Percentiles rank a stretch among this genome's conserved stretches.
phyloP scores from a whole-genome alignment of 2,113 vertebrate genomes.

The Triplophysa dalaica region DNA sequence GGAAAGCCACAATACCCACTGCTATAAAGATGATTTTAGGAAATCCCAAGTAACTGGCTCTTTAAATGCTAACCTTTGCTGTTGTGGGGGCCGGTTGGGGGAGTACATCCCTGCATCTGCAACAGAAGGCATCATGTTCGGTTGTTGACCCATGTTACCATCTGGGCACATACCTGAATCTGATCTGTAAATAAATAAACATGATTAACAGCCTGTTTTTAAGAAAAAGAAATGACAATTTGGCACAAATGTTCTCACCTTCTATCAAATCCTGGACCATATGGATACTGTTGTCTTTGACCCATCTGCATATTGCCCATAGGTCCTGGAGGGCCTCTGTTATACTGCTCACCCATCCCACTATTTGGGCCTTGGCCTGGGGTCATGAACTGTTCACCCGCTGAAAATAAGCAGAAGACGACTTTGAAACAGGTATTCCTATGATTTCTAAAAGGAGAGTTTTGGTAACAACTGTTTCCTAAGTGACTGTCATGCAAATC shows the following conservation, averaged over 20 bases:
- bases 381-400: conserved; percentile 93
- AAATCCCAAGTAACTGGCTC: too few relatives aligned
- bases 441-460: too few relatives aligned
- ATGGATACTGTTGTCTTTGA: conserved; percentile 92
- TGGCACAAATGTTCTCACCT: conserved; percentile 60
- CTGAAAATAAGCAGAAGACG: conserved; percentile 55
- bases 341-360: conserved; percentile 91
- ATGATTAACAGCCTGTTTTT: neutral
- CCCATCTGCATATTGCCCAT: conserved; percentile 89
- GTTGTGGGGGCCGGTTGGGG: conserved; percentile 90
- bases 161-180: conserved; percentile 91
- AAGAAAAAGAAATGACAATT: neutral
- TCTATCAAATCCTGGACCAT: conserved; percentile 87
- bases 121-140: conserved; percentile 92
- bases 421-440: neutral
- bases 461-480: neutral
- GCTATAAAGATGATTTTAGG: too few relatives aligned
- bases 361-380: conserved; percentile 89
- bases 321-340: conserved; percentile 83
- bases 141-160: conserved; percentile 84
- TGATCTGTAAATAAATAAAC: conserved; percentile 71
- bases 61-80: conserved; percentile 77
- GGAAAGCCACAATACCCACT: too few relatives aligned
- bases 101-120: conserved; percentile 98
- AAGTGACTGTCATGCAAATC: neutral